Base-by-base conservation (phyloP, 1,140 invertebrate species). In the Lutraria rhynchaena region DNA sequence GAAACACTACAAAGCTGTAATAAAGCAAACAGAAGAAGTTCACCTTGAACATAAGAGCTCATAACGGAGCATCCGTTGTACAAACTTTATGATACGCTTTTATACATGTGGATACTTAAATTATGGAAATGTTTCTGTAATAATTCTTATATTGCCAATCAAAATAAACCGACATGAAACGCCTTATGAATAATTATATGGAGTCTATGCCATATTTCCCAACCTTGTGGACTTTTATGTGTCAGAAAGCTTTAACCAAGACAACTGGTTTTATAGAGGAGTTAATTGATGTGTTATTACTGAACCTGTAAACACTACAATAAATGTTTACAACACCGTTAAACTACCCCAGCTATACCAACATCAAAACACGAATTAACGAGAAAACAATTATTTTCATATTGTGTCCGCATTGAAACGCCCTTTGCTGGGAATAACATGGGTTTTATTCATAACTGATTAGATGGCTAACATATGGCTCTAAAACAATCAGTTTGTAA, bases 311-410 rank as follows among this genome's bases (percentile, higher is more conserved):
- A 67, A 22, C 49, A 31, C 27, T 49, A 37, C 9, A 37, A 67
- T 67, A 67, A 61, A 67, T 27, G 29, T 67, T 35, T 46, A 49
- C 41, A 22, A 19, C 13, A 1, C 9, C 22, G 49, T 67, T 67
- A 51, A 67, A 67, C 24, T 37, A 27, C 22, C 13, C 63, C 49
- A 46, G 17, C 29, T 46, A 37, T 51, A 49, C 44, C 24, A 33
- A 67, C 63, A 67, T 67, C 63, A 67, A 67, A 67, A 1, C n/a
- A 27, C 17, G 9, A 22, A 29, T 29, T 67, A 67, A 67, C 44
- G 41, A 67, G 63, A 67, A 67, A 67, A 67, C 63, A 67, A 67
- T 67, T 67, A 67, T 67, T 29, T 49, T 49, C 63, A 49, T 67
- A 49, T 67, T 67, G 41, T 13, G 44, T 46, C 63, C 63, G 27